phyloP scores from a whole-genome alignment of 2,113 vertebrate species.

The Cepphus grylle region DNA sequence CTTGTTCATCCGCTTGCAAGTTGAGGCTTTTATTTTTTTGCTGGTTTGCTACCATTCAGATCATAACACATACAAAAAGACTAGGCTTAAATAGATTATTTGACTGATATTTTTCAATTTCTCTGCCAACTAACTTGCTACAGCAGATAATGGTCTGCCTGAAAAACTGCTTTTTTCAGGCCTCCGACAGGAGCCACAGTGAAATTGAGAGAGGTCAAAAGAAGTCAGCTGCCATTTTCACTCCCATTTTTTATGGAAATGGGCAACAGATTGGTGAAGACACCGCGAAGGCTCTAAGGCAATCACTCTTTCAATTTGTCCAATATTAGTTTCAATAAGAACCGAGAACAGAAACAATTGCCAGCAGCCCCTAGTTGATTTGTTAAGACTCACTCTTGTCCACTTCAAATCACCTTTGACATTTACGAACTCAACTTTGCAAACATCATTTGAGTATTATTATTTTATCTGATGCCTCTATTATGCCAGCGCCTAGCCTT shows the following conservation, averaged over 20 bases:
- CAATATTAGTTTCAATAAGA: slow-evolving; percentile 68
- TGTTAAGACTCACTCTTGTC: slow-evolving; percentile 63
- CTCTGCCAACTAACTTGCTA: slow-evolving; percentile 56
- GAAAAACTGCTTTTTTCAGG: slow-evolving; percentile 67
- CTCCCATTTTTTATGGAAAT: slow-evolving; percentile 76
- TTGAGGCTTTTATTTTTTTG: not conserved
- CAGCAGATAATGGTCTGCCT: slow-evolving; percentile 59
- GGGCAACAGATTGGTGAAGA: slow-evolving; percentile 61
- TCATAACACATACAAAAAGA: not conserved
- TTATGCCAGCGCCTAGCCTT: not conserved
- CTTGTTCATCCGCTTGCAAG: not conserved
- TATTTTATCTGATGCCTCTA: slow-evolving; percentile 51
- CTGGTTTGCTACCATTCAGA: not conserved
- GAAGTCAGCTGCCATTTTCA: slow-evolving; percentile 70
- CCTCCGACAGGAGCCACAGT: slow-evolving; percentile 39
- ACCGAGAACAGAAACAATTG: slow-evolving; percentile 56
- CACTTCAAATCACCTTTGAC: slow-evolving; percentile 63
- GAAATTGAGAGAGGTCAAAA: slow-evolving; percentile 67
- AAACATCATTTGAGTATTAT: slow-evolving; percentile 61
- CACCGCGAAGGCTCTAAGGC: slow-evolving; percentile 46
- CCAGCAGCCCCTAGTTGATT: slow-evolving; percentile 38
- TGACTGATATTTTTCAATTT: slow-evolving; percentile 65
- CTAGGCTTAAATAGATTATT: slow-evolving; percentile 28
- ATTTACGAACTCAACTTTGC: slow-evolving; percentile 47
- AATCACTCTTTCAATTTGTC: slow-evolving; percentile 68